Evolutionary conservation across 2,888 invertebrate species (phyloP).

Genomic region (Cinara cedri): DNA sequence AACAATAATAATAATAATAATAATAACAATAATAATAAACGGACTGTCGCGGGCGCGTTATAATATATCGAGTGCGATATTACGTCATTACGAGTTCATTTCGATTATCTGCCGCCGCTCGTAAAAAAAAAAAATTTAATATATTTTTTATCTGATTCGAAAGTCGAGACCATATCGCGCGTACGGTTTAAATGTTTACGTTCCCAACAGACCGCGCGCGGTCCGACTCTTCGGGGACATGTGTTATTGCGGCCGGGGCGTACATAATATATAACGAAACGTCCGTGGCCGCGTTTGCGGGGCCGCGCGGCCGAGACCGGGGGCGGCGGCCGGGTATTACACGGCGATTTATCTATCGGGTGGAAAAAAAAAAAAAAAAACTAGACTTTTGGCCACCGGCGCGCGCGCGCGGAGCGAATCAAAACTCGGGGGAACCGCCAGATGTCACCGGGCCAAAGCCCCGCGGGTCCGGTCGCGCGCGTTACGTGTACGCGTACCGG

Average conservation of each 20-base stretch:
- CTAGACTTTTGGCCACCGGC: conserved; percentile 51
- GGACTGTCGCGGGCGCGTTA: no score
- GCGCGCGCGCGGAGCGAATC: conserved; percentile 37
- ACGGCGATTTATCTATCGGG: conserved; percentile 34
- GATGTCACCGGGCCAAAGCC: conserved; percentile 56
- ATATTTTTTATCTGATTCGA: conserved; percentile 43
- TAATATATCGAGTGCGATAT: conserved; percentile 43
- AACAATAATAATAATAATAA: no score
- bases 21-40: no score
- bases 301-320: not conserved
- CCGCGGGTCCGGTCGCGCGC: conserved; percentile 22
- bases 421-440: conserved; percentile 54
- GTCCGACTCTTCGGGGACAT: conserved; percentile 40
- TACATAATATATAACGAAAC: conserved; percentile 32
- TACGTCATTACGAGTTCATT: conserved; percentile 50
- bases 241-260: conserved; percentile 42
- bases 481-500: not conserved
- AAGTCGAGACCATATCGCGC: conserved; percentile 12
- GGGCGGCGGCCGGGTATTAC: not conserved
- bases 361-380: not conserved
- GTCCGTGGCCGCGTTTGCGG: conserved; percentile 45
- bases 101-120: conserved; percentile 40
- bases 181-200: conserved; percentile 47
- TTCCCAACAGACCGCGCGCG: conserved; percentile 19
- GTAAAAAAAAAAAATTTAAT: conserved; percentile 32